Evolutionary conservation across 2,888 invertebrate species (phyloP), one percentile per base, ranked within the genome.

Genomic region (Epirrita christyi): DNA sequence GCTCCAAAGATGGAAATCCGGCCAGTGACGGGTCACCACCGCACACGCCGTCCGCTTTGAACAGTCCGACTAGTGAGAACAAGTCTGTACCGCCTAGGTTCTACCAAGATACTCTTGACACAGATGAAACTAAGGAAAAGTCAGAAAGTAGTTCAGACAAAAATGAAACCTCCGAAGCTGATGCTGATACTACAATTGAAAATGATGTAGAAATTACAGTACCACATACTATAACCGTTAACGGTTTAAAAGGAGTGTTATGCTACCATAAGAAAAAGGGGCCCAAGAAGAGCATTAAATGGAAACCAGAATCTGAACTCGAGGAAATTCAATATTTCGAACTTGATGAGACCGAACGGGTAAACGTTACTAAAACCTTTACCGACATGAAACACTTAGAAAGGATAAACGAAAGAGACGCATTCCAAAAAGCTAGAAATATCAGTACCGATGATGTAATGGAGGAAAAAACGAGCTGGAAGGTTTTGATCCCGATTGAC

Each of bases 341-440:
- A 83, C 88, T 98, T 68, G 98, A 99, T 85, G 98, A 98, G 87
- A 98, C 96, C 11, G 99, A 99, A 88, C 94, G 99, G 76, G 97
- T 98, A 1, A 99, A 99, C 87, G 98, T 99, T 0, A 98, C 96
- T 2, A 97, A 96, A 85, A 96, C 94, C 32, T 98, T 98, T 85
- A 96, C 95, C 34, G 98, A 98, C 75, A 96, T 98, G 96, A 97
- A 97, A 79, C 95, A 96, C 80, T 94, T 97, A 92, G 99, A 99
- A 80, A 95, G 96, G 74, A 94, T 94, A 59, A 93, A 96, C 71
- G 99, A 99, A 89, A 94, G 97, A 51, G 96, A 97, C 76, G 95
- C 96, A n/a, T 93, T 97, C 78, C 94, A 95, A 71, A 94, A 96
- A 82, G 94, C 94, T 10, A 93, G 97, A 55, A 96, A 97, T 84